These are phyloP conservation scores for Macrosiphum euphorbiae DNA, from an alignment of 2,888 invertebrate genomes.

Conservation along the genomic window DNA sequence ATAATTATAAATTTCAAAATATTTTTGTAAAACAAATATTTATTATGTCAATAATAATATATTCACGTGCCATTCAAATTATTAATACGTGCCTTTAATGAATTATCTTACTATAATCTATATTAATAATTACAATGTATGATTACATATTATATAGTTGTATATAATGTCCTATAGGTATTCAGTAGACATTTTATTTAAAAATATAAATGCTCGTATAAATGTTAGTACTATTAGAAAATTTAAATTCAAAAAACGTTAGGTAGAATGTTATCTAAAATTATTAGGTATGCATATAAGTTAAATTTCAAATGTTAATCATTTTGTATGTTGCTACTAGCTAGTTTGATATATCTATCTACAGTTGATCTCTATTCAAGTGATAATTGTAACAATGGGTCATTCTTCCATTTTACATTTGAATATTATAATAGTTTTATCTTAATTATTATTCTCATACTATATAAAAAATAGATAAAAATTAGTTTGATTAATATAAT, in stretches of 20 bases:
- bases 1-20: not conserved
- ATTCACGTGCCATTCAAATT: slow-evolving; percentile 27
- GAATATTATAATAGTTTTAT: not conserved
- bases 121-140: not conserved
- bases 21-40: not conserved
- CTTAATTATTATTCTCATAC: not conserved
- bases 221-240: not conserved
- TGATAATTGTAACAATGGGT: slow-evolving; percentile 5
- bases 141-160: not conserved
- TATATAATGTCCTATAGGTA: not conserved
- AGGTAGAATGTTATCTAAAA: not conserved
- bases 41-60: not conserved
- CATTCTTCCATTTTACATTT: not conserved
- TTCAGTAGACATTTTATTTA: not conserved
- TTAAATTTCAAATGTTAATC: not conserved
- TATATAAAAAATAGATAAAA: not conserved
- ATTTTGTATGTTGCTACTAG: not conserved
- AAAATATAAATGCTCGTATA: not conserved
- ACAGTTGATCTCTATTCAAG: not conserved
- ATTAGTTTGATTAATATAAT: not conserved
- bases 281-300: not conserved
- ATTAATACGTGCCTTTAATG: slow-evolving; percentile 32
- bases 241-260: not conserved
- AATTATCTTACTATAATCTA: not conserved
- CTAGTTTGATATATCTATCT: not conserved